Evolutionary conservation across 2,797 vertebrate genomes (phyloP), one percentile per base, ranked within the genome.

Genomic region (Microcaecilia unicolor): DNA sequence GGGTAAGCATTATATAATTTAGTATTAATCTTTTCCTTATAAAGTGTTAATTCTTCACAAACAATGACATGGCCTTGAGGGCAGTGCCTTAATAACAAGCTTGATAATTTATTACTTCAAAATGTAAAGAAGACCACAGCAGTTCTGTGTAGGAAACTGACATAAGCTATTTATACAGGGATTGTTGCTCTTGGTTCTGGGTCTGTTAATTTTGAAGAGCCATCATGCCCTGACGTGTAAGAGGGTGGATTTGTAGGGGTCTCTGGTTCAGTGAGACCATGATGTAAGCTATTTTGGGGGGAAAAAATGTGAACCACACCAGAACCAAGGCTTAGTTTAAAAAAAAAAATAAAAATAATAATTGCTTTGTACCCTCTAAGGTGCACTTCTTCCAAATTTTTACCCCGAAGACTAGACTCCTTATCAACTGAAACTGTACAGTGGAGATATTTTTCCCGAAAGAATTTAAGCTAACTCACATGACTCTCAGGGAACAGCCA

Each of bases 11-110:
- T 76, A 69, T 65, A 70, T 72, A 65, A 78, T 78, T 75, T 75
- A 80, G 67, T 80, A 76, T 70, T 77, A 76, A 77, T 69, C 62
- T 59, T 75, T 78, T 76, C 73, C 81, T 72, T 82, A 78, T 53
- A 73, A 78, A 65, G 70, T 73, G 69, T 57, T 76, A 78, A 70
- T 34, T 51, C 72, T 76, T 67, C 59, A 54, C 74, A 70, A 74
- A 80, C 34, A 54, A 49, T 50, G 74, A 33, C 65, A 67, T 65
- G 70, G 61, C 57, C 64, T 72, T 73, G 67, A 70, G 71, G 72
- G 71, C 70, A 74, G 73, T 58, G 76, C 61, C 74, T 65, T 55
- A 47, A 63, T 70, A 61, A 65, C 63, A 29, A n/a, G n/a, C n/a
- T n/a, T n/a, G n/a, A n/a, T n/a, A n/a, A n/a, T n/a, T n/a, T n/a